A percentile compares a stretch with the other conserved stretches of the same genome.
These are phyloP conservation scores for Rhamnusium bicolor DNA, from an alignment of 2,888 invertebrate genomes.

Conservation along the genomic window DNA sequence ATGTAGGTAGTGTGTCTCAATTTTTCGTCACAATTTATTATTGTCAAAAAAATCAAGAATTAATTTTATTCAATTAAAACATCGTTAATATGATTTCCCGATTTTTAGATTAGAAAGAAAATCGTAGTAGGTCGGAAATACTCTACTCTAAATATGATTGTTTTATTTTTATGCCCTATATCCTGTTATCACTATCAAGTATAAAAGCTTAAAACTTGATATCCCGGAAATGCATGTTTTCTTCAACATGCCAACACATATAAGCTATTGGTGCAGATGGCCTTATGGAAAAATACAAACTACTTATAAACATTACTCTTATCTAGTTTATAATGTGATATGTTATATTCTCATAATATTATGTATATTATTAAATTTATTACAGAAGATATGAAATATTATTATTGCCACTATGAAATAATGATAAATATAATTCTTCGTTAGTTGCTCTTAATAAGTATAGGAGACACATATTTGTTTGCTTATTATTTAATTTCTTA, in stretches of 20 bases:
- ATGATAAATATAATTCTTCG: background rate
- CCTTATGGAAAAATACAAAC: slow-evolving; percentile 20
- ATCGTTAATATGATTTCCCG: too few relatives aligned
- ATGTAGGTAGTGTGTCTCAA: too few relatives aligned
- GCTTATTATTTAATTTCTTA: too few relatives aligned
- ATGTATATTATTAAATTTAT: background rate
- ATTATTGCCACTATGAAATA: background rate
- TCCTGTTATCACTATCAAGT: background rate
- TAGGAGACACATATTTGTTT: too few relatives aligned
- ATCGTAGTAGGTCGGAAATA: too few relatives aligned
- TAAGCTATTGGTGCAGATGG: slow-evolving; percentile 44
- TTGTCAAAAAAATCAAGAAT: too few relatives aligned
- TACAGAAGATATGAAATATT: background rate
- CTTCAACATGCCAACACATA: slow-evolving; percentile 33
- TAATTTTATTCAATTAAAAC: too few relatives aligned
- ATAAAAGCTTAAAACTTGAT: slow-evolving; percentile 4
- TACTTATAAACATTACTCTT: slow-evolving; percentile 12
- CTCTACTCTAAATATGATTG: too few relatives aligned
- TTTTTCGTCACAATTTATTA: too few relatives aligned
- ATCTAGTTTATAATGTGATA: slow-evolving; percentile 26
- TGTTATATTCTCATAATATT: background rate
- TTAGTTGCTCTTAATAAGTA: background rate
- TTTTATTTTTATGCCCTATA: background rate
- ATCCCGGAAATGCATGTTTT: slow-evolving; percentile 41
- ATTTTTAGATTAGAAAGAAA: too few relatives aligned